Percentiles rank a stretch among this genome's conserved stretches.
phyloP scores from a whole-genome alignment of 2,113 vertebrate species.

The Coracopsis vasa region DNA sequence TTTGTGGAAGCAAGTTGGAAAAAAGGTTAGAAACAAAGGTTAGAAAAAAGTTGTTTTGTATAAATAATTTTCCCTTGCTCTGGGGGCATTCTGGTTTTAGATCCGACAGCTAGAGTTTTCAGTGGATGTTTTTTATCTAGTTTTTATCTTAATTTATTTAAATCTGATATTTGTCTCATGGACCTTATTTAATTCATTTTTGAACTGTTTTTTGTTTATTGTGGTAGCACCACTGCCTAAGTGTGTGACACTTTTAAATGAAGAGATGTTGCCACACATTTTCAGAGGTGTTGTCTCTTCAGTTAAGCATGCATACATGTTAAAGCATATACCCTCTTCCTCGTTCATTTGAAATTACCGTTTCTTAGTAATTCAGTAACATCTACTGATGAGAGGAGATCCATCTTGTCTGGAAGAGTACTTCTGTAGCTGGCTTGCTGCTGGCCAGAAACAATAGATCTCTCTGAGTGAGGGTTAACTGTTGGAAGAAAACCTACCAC shows the following conservation, averaged over 20 bases:
- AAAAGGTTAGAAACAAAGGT: too few relatives aligned
- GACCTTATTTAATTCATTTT: background rate
- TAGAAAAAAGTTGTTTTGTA: background rate
- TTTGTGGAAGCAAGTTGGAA: background rate
- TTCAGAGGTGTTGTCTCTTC: background rate
- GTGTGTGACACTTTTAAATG: background rate
- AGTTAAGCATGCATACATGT: background rate
- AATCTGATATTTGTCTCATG: background rate
- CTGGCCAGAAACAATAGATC: background rate
- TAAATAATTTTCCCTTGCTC: background rate
- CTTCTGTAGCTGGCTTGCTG: background rate
- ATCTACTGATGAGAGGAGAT: background rate
- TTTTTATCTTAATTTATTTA: background rate
- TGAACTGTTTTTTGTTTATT: background rate
- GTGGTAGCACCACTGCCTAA: background rate
- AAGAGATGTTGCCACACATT: background rate
- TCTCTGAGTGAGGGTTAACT: background rate
- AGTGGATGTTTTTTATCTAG: background rate
- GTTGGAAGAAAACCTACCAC: background rate
- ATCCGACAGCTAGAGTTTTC: background rate
- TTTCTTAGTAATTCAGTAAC: background rate
- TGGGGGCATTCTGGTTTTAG: background rate
- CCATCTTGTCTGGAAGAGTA: background rate
- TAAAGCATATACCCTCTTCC: background rate
- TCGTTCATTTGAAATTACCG: background rate